A percentile compares a stretch with the other conserved stretches of the same genome.
These are phyloP conservation scores for Ladona fulva DNA, from an alignment of 1,140 invertebrate species.

Conservation along the genomic window DNA sequence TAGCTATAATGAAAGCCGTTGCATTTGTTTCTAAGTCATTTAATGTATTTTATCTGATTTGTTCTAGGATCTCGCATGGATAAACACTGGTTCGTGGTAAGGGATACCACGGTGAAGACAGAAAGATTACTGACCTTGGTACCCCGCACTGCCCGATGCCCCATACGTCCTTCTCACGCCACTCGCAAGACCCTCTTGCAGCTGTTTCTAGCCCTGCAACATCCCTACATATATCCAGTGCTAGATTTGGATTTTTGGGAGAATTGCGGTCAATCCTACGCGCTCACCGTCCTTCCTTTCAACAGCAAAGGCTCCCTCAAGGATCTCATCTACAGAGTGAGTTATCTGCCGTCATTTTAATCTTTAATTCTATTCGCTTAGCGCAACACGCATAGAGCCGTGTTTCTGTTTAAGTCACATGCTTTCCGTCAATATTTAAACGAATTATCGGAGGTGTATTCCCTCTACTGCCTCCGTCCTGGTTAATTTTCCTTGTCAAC, in stretches of 20 bases:
- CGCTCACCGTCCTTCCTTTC: slow-evolving; percentile 68
- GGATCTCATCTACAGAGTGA: slow-evolving; percentile 79
- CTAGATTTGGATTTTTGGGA: slow-evolving; percentile 62
- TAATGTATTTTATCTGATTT: too few relatives aligned
- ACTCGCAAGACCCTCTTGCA: slow-evolving; percentile 61
- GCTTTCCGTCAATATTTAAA: too few relatives aligned
- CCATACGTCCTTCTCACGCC: slow-evolving; percentile 37
- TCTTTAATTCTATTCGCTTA: background rate
- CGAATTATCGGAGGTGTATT: too few relatives aligned
- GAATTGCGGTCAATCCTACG: slow-evolving; percentile 42
- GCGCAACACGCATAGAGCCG: background rate
- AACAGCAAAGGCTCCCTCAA: slow-evolving; percentile 76
- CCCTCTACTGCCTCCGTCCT: too few relatives aligned
- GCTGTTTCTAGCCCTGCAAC: slow-evolving; percentile 74
- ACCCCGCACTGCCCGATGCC: slow-evolving; percentile 49
- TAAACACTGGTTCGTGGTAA: slow-evolving; percentile 83
- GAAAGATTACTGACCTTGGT: slow-evolving; percentile 74
- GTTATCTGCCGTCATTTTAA: too few relatives aligned
- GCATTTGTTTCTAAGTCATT: too few relatives aligned
- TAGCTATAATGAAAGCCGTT: too few relatives aligned
- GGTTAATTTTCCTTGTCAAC: too few relatives aligned
- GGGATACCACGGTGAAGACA: slow-evolving; percentile 67
- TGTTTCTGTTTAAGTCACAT: background rate
- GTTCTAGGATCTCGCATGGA: slow-evolving; percentile 59
- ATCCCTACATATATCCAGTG: slow-evolving; percentile 85